These are phyloP conservation scores for Notodonta ziczac DNA, from an alignment of 2,888 invertebrate genomes.

Conservation along the genomic window DNA sequence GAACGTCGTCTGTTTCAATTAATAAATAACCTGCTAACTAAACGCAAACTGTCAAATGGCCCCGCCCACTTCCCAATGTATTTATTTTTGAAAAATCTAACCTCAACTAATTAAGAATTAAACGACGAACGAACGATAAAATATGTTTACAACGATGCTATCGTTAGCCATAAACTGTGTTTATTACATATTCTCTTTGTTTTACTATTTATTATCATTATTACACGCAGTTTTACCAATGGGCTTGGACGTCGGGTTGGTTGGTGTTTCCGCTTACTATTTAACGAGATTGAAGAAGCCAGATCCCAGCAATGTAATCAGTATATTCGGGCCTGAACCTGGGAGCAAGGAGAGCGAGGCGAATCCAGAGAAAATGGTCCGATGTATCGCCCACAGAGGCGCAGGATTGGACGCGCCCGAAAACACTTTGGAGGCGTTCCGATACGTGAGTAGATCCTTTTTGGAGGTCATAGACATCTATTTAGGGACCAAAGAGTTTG, in stretches of 20 bases:
- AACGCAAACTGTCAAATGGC: slow-evolving; percentile 47
- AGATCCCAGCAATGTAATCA: slow-evolving; percentile 62
- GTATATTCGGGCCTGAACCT: slow-evolving; percentile 84
- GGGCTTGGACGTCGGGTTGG: slow-evolving; percentile 68
- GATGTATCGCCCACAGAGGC: slow-evolving; percentile 90
- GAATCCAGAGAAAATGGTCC: slow-evolving; percentile 77
- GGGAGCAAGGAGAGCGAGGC: slow-evolving; percentile 68
- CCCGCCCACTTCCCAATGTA: slow-evolving; percentile 54
- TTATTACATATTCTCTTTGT: slow-evolving; percentile 52
- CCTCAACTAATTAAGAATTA: slow-evolving; percentile 40
- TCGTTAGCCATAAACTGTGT: slow-evolving; percentile 53
- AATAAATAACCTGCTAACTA: slow-evolving; percentile 18
- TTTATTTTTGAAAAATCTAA: slow-evolving; percentile 68
- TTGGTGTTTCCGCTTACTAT: slow-evolving; percentile 67
- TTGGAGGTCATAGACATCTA: slow-evolving; percentile 8
- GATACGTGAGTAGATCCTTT: slow-evolving; percentile 81
- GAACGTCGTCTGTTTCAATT: too few species aligned
- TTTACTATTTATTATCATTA: slow-evolving; percentile 56
- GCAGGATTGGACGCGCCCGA: slow-evolving; percentile 91
- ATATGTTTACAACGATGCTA: slow-evolving; percentile 63
- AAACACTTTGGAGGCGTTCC: slow-evolving; percentile 90
- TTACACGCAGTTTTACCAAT: slow-evolving; percentile 72
- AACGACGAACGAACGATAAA: slow-evolving; percentile 64
- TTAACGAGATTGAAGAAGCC: slow-evolving; percentile 68
- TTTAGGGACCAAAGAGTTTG: neutral